Percentiles rank a stretch among this genome's conserved stretches.
phyloP scores from a whole-genome alignment of 2,888 invertebrate genomes.

The Acheta domesticus region DNA sequence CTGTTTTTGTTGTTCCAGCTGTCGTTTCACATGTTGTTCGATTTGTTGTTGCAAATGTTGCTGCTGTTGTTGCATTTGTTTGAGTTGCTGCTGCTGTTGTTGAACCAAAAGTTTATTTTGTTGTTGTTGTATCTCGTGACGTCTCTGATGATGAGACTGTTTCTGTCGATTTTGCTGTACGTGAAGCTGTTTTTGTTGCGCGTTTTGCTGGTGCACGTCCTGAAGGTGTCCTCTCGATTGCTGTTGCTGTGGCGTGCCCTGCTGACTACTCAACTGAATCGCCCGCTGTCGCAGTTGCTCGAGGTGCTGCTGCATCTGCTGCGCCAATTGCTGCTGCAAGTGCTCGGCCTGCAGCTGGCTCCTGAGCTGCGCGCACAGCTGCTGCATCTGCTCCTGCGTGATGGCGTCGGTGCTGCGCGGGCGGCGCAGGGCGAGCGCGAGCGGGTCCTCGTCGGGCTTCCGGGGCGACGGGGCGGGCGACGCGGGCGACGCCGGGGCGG shows the following conservation, averaged over 20 bases:
- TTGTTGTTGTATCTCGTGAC: conserved; percentile 19
- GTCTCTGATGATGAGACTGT: conserved; percentile 18
- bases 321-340: too few species aligned
- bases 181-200: neutral
- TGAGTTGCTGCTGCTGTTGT: neutral
- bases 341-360: too few species aligned
- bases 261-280: too few species aligned
- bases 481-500: neutral
- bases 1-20: neutral
- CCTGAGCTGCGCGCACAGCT: neutral
- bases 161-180: neutral
- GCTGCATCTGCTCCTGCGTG: neutral
- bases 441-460: too few species aligned
- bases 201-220: neutral
- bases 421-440: too few species aligned
- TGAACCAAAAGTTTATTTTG: conserved; percentile 20
- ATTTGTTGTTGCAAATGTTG: neutral
- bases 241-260: neutral
- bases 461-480: neutral
- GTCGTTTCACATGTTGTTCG: conserved; percentile 22
- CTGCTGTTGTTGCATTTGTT: neutral
- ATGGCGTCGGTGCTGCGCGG: neutral
- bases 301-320: too few species aligned
- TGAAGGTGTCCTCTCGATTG: too few species aligned
- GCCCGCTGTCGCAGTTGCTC: too few species aligned